A percentile compares a stretch with the other conserved stretches of the same genome.
phyloP scores from a whole-genome alignment of 2,888 invertebrate species.

The Dasysyrphus tricinctus region DNA sequence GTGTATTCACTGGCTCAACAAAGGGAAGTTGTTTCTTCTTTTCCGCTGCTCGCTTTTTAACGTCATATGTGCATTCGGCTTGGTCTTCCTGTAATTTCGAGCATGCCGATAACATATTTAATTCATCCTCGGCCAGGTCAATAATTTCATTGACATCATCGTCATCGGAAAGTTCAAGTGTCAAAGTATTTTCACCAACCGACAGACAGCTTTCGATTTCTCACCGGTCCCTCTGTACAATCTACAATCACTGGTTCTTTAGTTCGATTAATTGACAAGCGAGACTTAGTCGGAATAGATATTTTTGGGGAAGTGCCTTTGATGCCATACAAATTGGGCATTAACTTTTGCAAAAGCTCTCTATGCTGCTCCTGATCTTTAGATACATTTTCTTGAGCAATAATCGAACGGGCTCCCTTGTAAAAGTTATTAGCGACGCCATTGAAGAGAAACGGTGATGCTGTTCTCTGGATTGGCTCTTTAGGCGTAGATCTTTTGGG shows the following conservation, averaged over 20 bases:
- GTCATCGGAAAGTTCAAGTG: constrained; percentile 75
- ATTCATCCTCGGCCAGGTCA: constrained; percentile 78
- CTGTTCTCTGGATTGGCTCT: constrained; percentile 46
- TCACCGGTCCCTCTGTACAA: constrained; percentile 4
- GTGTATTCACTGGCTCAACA: constrained; percentile 84
- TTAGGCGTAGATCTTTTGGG: constrained; percentile 67
- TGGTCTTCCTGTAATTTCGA: constrained; percentile 75
- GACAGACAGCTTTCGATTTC: constrained; percentile 52
- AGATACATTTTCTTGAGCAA: constrained; percentile 76
- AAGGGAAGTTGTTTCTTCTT: constrained; percentile 80
- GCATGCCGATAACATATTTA: constrained; percentile 77
- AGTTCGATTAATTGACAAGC: constrained; percentile 63
- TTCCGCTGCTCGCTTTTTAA: constrained; percentile 65
- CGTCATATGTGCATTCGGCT: constrained; percentile 60
- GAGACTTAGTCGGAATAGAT: constrained; percentile 12
- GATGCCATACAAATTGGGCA: constrained; percentile 76
- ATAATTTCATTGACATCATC: constrained; percentile 77
- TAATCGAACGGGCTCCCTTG: constrained; percentile 73
- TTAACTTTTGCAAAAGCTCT: constrained; percentile 71
- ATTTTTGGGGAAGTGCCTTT: constrained; percentile 50
- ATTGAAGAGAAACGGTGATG: constrained; percentile 49
- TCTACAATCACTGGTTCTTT: constrained; percentile 38
- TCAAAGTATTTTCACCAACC: constrained; percentile 28
- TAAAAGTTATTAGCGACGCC: constrained; percentile 33
- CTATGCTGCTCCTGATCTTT: constrained; percentile 77